phyloP scores from a whole-genome alignment of 2,888 invertebrate species.

The Neoascia interrupta region DNA sequence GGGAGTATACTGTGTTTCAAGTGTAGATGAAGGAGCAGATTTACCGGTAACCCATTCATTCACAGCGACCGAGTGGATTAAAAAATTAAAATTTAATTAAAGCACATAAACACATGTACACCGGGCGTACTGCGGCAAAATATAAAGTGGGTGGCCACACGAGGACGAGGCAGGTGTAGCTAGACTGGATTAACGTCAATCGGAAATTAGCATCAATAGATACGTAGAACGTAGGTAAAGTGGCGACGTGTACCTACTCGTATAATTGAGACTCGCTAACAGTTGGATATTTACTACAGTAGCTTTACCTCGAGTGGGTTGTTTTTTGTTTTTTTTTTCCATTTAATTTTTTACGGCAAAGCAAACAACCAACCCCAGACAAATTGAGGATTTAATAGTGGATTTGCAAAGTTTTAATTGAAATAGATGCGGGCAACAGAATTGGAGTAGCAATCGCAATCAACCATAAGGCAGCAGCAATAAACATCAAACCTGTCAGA shows the following conservation, averaged over 20 bases:
- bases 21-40: constrained; percentile 59
- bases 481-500: no score
- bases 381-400: no score
- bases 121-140: neutral
- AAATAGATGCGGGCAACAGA: no score
- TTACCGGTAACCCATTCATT: constrained; percentile 61
- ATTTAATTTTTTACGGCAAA: no score
- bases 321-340: no score
- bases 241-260: neutral
- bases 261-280: constrained; percentile 27
- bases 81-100: constrained; percentile 62
- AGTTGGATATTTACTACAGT: neutral
- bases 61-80: constrained; percentile 57
- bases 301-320: no score
- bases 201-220: constrained; percentile 55
- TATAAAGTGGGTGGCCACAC: neutral
- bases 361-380: no score
- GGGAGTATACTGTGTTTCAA: constrained; percentile 35
- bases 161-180: constrained; percentile 29
- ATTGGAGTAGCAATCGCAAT: no score
- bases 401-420: no score
- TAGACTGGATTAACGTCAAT: constrained; percentile 42
- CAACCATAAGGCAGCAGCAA: no score
- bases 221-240: constrained; percentile 41
- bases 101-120: constrained; percentile 14